Evolutionary conservation across 2,797 vertebrate species (phyloP).

Genomic region (Gymnoscopelus microlampas): DNA sequence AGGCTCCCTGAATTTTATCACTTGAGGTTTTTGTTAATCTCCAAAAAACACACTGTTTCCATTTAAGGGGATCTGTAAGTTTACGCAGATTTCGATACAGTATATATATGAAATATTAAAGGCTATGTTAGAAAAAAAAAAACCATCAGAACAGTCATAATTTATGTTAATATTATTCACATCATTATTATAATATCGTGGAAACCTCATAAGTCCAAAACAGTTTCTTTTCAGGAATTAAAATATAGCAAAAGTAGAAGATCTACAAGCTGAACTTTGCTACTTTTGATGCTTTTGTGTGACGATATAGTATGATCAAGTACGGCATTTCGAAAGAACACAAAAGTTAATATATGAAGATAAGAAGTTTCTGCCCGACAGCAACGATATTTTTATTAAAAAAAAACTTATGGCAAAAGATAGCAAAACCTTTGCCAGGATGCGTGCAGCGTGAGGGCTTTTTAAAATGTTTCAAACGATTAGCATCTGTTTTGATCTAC

Average conservation of each 20-base stretch:
- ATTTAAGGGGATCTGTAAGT: constrained; percentile 30
- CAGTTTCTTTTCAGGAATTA: too few relatives aligned
- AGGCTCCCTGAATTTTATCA: constrained; percentile 43
- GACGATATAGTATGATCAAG: too few relatives aligned
- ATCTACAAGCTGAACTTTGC: too few relatives aligned
- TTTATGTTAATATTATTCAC: too few relatives aligned
- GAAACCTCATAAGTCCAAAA: too few relatives aligned
- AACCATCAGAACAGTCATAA: constrained; percentile 4
- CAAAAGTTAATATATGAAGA: too few relatives aligned
- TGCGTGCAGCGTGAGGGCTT: background rate
- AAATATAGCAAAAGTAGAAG: too few relatives aligned
- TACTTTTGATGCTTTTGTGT: too few relatives aligned
- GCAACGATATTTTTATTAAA: too few relatives aligned
- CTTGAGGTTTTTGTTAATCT: constrained; percentile 55
- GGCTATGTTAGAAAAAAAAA: constrained; percentile 32
- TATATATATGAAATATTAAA: constrained; percentile 26
- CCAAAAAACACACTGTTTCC: constrained; percentile 36
- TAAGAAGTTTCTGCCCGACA: too few relatives aligned
- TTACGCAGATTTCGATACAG: constrained; percentile 31
- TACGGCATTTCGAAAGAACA: too few relatives aligned
- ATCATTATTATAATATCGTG: too few relatives aligned
- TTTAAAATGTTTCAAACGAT: background rate
- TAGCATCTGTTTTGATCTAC: background rate
- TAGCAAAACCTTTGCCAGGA: background rate
- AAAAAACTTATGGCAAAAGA: background rate